A percentile compares a stretch with the other conserved stretches of the same genome.
These are phyloP conservation scores for Aculops lycopersici DNA, from an alignment of 1,140 invertebrate species.

Conservation along the genomic window DNA sequence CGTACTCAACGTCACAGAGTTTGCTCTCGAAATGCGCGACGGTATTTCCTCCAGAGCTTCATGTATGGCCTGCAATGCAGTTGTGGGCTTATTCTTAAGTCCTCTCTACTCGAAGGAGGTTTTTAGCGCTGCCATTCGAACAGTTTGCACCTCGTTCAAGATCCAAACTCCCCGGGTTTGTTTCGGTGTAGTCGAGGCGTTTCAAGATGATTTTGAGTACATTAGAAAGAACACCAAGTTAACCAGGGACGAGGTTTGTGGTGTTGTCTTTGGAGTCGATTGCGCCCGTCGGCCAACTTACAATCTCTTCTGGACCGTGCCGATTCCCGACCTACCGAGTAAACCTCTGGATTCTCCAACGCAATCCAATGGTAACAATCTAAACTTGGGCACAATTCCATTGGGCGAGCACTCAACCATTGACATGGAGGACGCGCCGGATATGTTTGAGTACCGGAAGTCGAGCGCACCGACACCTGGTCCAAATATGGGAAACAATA, in stretches of 20 bases:
- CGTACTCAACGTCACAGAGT: not conserved
- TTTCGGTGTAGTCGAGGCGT: conserved; percentile 7
- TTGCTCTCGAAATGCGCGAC: conserved; percentile 7
- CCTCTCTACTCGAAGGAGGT: conserved; percentile 10
- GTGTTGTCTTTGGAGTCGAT: conserved; percentile 8
- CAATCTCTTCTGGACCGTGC: conserved; percentile 8
- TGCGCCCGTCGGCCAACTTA: conserved; percentile 7
- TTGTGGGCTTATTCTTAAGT: conserved; percentile 7
- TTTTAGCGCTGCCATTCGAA: conserved; percentile 6
- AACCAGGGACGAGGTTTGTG: conserved; percentile 8
- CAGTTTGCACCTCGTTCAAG: conserved; percentile 8
- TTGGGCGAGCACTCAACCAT: not conserved
- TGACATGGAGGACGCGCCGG: no score
- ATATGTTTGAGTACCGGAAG: no score
- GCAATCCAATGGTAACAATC: not conserved
- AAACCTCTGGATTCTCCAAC: not conserved
- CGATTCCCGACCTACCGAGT: conserved; percentile 6
- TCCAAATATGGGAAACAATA: no score
- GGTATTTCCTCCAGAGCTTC: conserved; percentile 9
- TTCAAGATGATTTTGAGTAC: conserved; percentile 10
- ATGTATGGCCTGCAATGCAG: conserved; percentile 8
- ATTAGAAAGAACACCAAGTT: conserved; percentile 8
- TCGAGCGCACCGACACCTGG: not conserved
- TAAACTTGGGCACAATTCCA: not conserved
- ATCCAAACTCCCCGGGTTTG: conserved; percentile 7